These are phyloP conservation scores for Rhingia campestris DNA, from an alignment of 2,888 invertebrate genomes.

Conservation along the genomic window DNA sequence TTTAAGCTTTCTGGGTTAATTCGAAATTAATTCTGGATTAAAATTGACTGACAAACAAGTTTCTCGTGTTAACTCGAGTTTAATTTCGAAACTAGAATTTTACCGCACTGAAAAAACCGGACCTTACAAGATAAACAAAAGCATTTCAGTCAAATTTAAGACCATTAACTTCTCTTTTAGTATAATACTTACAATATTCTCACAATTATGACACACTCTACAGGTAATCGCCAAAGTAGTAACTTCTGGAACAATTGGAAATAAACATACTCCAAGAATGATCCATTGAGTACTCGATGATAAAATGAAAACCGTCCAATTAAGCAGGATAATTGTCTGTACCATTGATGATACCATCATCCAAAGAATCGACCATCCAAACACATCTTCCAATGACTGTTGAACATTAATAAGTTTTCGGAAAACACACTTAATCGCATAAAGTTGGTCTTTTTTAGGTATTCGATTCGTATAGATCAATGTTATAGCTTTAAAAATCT, in stretches of 20 bases:
- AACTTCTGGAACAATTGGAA: conserved; percentile 12
- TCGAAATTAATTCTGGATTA: no score
- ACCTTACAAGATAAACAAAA: no score
- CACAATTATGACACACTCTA: conserved; percentile 37
- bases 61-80: no score
- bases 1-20: no score
- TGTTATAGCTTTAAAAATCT: background rate
- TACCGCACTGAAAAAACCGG: no score
- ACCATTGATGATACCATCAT: conserved; percentile 16
- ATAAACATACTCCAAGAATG: background rate
- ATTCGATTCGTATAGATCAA: background rate
- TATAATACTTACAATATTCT: conserved; percentile 44
- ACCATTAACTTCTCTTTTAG: background rate
- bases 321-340: conserved; percentile 18
- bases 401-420: conserved; percentile 28
- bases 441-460: conserved; percentile 13
- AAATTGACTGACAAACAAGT: no score
- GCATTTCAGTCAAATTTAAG: no score
- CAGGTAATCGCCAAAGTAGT: conserved; percentile 6
- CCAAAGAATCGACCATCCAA: conserved; percentile 38
- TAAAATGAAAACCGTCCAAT: conserved; percentile 23
- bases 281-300: background rate
- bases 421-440: conserved; percentile 26
- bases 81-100: no score
- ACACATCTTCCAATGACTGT: background rate